Conservation (phyloP, 2,113 vertebrate genomes). For the Stigmatopora nigra region DNA sequence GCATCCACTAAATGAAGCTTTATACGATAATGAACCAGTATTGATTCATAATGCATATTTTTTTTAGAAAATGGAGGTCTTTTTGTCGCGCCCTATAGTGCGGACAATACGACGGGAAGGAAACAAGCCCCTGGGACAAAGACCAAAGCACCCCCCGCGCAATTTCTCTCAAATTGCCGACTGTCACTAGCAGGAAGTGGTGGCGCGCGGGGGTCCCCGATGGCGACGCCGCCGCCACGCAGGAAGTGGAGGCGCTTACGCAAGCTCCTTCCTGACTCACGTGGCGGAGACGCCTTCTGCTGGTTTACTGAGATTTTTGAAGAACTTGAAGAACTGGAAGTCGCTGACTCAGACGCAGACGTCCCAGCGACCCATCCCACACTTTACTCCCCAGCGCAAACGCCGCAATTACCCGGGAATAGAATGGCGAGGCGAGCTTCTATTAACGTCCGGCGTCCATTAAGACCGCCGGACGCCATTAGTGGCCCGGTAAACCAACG, state of each 20-base stretch:
- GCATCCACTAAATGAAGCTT: no score
- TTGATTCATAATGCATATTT: no score
- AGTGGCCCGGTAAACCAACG: background rate
- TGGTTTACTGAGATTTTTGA: slow-evolving; percentile 37
- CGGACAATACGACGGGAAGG: no score
- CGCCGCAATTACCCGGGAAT: background rate
- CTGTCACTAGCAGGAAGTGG: background rate
- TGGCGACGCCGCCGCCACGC: slow-evolving; percentile 21
- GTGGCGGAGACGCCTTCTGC: slow-evolving; percentile 18
- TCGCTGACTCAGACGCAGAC: background rate
- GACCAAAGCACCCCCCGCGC: no score
- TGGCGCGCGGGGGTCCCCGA: background rate
- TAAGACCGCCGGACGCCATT: background rate
- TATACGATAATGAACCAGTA: no score
- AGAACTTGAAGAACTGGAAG: slow-evolving; percentile 23
- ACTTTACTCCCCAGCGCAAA: slow-evolving; percentile 1
- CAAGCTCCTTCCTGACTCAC: slow-evolving; percentile 46
- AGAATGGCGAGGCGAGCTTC: background rate
- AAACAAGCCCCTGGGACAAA: no score
- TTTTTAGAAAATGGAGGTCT: no score
- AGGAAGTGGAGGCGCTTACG: slow-evolving; percentile 16
- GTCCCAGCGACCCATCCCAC: slow-evolving; percentile 3
- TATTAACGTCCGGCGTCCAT: background rate
- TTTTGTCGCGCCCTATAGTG: no score
- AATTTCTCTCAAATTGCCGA: no score